These are phyloP conservation scores for Pan paniscus DNA, from an alignment of 2,113 vertebrate species.

Conservation along the genomic window DNA sequence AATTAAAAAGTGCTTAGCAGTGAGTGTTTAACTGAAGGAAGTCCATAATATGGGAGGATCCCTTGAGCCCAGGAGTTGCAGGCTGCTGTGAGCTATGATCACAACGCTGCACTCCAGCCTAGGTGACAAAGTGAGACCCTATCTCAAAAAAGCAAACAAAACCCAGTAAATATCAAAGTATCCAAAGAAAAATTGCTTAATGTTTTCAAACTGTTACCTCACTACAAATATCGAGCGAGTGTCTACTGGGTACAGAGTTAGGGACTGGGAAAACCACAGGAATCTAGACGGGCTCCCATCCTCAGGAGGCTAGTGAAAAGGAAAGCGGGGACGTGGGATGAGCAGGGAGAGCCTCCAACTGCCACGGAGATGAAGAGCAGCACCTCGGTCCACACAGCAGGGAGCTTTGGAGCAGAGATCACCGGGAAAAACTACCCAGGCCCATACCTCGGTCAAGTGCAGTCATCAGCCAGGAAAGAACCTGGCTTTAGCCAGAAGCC, in stretches of 20 bases:
- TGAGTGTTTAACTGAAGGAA: too few relatives aligned
- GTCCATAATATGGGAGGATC: too few relatives aligned
- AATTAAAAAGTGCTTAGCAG: too few relatives aligned
- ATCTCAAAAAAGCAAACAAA: not conserved
- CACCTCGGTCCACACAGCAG: fast-evolving
- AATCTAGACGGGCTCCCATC: fast-evolving
- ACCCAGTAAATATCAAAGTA: not conserved
- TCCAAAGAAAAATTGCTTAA: not conserved
- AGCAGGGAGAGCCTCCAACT: not conserved
- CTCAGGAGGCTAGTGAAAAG: not conserved
- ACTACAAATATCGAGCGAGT: not conserved
- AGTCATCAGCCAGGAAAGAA: too few relatives aligned
- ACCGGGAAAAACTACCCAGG: not conserved
- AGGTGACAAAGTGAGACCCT: not conserved
- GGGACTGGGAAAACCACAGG: not conserved
- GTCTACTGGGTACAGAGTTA: not conserved
- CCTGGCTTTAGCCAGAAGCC: not conserved
- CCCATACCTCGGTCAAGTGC: fast-evolving
- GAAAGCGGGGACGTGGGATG: not conserved
- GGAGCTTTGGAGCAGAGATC: not conserved
- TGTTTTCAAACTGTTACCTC: not conserved
- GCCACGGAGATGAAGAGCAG: fast-evolving
- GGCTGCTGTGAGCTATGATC: too few relatives aligned
- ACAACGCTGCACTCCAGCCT: not conserved
- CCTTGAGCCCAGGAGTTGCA: too few relatives aligned